Base-by-base conservation (phyloP, 2,113 vertebrate genomes). In the Zosterops borbonicus region DNA sequence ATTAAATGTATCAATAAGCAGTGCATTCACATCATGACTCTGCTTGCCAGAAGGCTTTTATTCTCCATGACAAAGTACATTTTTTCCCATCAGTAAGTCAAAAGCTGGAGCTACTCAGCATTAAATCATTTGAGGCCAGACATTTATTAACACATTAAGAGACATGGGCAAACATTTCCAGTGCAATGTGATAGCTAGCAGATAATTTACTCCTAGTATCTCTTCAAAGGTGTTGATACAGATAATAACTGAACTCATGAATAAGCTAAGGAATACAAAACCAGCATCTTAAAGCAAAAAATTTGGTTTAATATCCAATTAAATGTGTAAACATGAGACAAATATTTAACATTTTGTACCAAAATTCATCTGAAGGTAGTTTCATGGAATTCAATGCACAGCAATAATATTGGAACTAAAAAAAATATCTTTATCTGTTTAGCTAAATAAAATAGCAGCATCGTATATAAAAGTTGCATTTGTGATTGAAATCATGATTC, bases 41-140 rank as follows among this genome's bases (percentile, higher is more conserved):
- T 56, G 41, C 64, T 67, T 92, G 85, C 71, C 92, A 93, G 56
- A 83, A 91, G 52, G 67, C 37, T 71, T 68, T 23, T 56, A 87
- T 71, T 83, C 56, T 71, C 65, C 28, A 0, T 82, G 76, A 96
- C 62, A 64, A 89, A 94, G 50, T 64, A 71, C 76, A 71, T 5
- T 64, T 83, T 92, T 84, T 75, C 25, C 60, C 46, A 83, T 87
- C 69, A 84, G 58, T 87, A 86, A 93, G 39, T 70, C 88, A 94
- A 88, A 96, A 92, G 29, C 71, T 78, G 67, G 63, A 95, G 76
- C 35, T 78, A 86, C 60, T 77, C 65, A 83, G 52, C 39, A 71
- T 64, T 81, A 80, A 92, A 95, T 93, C 47, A 85, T 73, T 88
- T 65, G 67, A 95, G n/a, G 42, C 39, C 70, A 88, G 75, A 82